Percentiles rank a stretch among this genome's conserved stretches.
Conservation (phyloP, 2,888 invertebrate species). For the Polymixis lichenea region DNA sequence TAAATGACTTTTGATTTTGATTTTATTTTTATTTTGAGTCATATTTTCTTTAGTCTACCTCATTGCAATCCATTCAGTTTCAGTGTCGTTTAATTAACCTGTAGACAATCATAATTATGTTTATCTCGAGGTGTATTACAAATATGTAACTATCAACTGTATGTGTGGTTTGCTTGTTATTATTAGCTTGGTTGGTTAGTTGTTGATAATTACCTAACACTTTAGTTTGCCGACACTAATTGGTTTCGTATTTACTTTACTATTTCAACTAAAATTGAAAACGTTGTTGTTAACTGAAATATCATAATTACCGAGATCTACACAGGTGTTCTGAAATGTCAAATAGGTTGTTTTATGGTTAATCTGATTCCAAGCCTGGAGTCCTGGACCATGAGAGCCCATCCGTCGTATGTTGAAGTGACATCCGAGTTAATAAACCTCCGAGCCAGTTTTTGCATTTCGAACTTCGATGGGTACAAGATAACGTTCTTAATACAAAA, state of each 20-base stretch:
- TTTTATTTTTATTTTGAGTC: too few species aligned
- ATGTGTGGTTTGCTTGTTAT: slow-evolving; percentile 21
- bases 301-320: neutral
- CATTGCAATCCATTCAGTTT: neutral
- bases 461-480: neutral
- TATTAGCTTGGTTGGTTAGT: slow-evolving; percentile 24
- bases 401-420: neutral
- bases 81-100: slow-evolving; percentile 9
- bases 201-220: slow-evolving; percentile 27
- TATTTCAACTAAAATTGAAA: neutral
- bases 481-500: neutral
- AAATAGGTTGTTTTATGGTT: neutral
- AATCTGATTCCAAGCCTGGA: neutral
- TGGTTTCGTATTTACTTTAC: slow-evolving; percentile 13
- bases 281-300: slow-evolving; percentile 7
- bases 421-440: neutral
- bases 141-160: slow-evolving; percentile 20
- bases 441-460: neutral
- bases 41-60: neutral
- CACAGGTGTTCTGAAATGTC: neutral
- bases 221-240: slow-evolving; percentile 35
- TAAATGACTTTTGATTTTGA: too few species aligned
- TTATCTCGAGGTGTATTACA: slow-evolving; percentile 5
- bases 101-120: neutral
- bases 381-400: neutral